Conservation (phyloP, 2,797 vertebrate species). For the Clamator glandarius region DNA sequence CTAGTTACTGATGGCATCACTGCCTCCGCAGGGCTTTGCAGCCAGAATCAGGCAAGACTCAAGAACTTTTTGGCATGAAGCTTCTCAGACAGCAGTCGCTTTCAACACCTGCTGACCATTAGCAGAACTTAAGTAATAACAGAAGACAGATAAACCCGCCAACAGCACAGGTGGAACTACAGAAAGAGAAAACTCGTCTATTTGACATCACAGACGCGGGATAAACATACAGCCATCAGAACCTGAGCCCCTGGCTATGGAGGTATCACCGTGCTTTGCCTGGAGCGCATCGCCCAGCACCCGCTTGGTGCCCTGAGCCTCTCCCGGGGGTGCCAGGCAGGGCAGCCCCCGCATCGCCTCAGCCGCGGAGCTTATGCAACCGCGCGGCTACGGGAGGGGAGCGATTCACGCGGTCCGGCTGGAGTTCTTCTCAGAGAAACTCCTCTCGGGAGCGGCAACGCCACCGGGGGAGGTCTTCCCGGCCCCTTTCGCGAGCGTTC, state of each 20-base stretch:
- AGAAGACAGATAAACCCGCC: not conserved
- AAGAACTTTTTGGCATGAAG: not conserved
- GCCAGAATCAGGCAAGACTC: not conserved
- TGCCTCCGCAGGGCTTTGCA: not conserved
- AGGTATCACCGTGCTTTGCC: not conserved
- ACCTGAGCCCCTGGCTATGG: rapidly evolving
- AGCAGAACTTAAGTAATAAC: not conserved
- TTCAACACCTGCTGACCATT: not conserved
- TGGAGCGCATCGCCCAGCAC: rapidly evolving
- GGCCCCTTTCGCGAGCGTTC: not conserved
- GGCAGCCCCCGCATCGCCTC: not conserved
- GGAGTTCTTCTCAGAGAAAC: not conserved
- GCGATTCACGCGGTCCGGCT: not conserved
- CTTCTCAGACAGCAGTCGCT: not conserved
- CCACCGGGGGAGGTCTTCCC: not conserved
- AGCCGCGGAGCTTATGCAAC: constrained; percentile 67
- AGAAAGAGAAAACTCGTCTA: not conserved
- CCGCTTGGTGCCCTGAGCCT: not conserved
- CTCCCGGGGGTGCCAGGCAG: not conserved
- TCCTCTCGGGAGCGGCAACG: not conserved
- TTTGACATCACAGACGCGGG: rapidly evolving
- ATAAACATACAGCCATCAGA: rapidly evolving
- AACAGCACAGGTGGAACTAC: not conserved
- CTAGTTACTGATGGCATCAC: not conserved
- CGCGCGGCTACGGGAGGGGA: not conserved